Conservation (phyloP, 2,888 invertebrate genomes). For the Athalia cordata region DNA sequence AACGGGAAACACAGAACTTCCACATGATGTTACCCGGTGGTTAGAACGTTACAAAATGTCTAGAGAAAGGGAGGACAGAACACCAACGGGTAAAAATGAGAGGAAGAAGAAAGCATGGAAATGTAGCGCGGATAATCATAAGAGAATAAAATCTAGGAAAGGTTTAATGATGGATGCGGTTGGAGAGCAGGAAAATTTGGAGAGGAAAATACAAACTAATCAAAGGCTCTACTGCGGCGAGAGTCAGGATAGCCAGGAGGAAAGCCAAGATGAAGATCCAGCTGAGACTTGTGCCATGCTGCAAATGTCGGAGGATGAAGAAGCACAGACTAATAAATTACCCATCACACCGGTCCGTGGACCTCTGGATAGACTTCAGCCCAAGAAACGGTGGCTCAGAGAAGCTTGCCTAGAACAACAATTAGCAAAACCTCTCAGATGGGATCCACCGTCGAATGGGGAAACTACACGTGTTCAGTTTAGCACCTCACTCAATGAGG, state of each 20-base stretch:
- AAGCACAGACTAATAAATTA: constrained; percentile 60
- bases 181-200: constrained; percentile 71
- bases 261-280: constrained; percentile 70
- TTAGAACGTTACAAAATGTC: constrained; percentile 74
- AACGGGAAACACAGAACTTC: constrained; percentile 73
- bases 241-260: constrained; percentile 68
- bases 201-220: constrained; percentile 61
- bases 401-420: constrained; percentile 76
- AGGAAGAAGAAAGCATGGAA: constrained; percentile 73
- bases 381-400: constrained; percentile 79
- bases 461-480: constrained; percentile 11
- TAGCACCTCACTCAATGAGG: constrained; percentile 1
- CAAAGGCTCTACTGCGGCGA: constrained; percentile 67
- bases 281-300: constrained; percentile 61
- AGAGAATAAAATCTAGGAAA: constrained; percentile 73
- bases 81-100: constrained; percentile 71
- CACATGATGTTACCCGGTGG: constrained; percentile 76
- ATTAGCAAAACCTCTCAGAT: constrained; percentile 75
- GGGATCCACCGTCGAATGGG: constrained; percentile 63
- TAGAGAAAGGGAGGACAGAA: constrained; percentile 69
- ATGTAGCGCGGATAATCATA: constrained; percentile 71
- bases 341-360: constrained; percentile 65
- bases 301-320: constrained; percentile 70
- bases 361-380: constrained; percentile 72
- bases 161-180: constrained; percentile 72